Conservation (phyloP, 2,888 invertebrate species). For the Therioaphis trifolii region DNA sequence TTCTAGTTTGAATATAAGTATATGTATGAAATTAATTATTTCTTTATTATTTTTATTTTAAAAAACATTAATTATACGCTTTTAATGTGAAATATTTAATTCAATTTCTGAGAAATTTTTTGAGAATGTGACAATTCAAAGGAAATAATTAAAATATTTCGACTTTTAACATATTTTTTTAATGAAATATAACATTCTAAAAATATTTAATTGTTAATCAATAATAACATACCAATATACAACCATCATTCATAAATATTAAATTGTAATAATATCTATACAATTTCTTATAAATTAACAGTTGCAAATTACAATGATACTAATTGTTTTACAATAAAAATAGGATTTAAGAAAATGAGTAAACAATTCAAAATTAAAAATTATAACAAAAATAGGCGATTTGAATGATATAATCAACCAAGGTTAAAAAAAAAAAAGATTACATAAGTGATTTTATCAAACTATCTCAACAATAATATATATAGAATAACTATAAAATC, state of each 20-base stretch:
- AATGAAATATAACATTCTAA: constrained; percentile 47
- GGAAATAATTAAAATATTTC: constrained; percentile 18
- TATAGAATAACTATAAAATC: constrained; percentile 1
- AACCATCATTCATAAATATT: constrained; percentile 4
- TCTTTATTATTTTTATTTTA: no score
- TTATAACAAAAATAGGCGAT: constrained; percentile 29
- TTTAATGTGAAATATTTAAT: not conserved
- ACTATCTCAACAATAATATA: constrained; percentile 6
- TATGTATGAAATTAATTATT: no score
- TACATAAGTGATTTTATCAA: constrained; percentile 11
- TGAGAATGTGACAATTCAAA: not conserved
- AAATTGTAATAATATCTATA: constrained; percentile 17
- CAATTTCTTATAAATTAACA: constrained; percentile 28
- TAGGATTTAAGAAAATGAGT: constrained; percentile 21
- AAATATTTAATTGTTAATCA: constrained; percentile 41
- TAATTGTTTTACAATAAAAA: constrained; percentile 37
- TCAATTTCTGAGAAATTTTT: not conserved
- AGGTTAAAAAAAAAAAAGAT: constrained; percentile 23
- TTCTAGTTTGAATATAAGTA: no score
- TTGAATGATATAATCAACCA: constrained; percentile 20
- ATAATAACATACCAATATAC: constrained; percentile 1
- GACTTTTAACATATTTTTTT: constrained; percentile 20
- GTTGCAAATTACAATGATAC: constrained; percentile 14
- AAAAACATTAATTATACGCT: no score
- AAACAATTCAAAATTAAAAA: constrained; percentile 23